Evolutionary conservation across 2,888 invertebrate species (phyloP).

Genomic region (Lobophora halterata): DNA sequence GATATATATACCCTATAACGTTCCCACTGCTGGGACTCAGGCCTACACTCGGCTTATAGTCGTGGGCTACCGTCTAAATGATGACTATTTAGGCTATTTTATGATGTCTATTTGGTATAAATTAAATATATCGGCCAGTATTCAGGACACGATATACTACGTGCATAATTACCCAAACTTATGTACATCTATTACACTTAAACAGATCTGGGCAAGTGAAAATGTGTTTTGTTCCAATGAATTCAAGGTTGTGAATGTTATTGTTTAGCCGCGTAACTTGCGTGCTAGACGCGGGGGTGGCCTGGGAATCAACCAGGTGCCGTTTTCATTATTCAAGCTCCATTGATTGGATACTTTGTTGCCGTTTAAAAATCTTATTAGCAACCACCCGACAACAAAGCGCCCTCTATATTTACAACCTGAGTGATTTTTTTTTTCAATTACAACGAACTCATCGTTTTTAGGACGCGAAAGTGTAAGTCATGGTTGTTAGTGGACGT

Average conservation of each 20-base stretch:
- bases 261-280: slow-evolving; percentile 42
- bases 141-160: slow-evolving; percentile 61
- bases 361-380: slow-evolving; percentile 81
- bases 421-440: slow-evolving; percentile 79
- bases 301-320: slow-evolving; percentile 76
- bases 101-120: too few relatives aligned
- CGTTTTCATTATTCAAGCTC: slow-evolving; percentile 79
- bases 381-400: slow-evolving; percentile 71
- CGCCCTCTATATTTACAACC: slow-evolving; percentile 67
- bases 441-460: slow-evolving; percentile 69
- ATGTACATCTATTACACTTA: slow-evolving; percentile 51
- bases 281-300: slow-evolving; percentile 70
- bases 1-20: too few relatives aligned
- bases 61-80: too few relatives aligned
- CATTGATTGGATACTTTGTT: slow-evolving; percentile 81
- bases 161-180: slow-evolving; percentile 71
- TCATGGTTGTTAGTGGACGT: slow-evolving; percentile 73
- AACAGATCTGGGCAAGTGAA: slow-evolving; percentile 29
- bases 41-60: too few relatives aligned
- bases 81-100: too few relatives aligned
- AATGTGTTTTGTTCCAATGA: slow-evolving; percentile 41
- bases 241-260: slow-evolving; percentile 43
- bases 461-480: slow-evolving; percentile 62
- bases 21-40: too few relatives aligned
- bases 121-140: slow-evolving; percentile 49